These are phyloP conservation scores for Siphamia tubifer DNA, from an alignment of 2,113 vertebrate species.

Conservation along the genomic window DNA sequence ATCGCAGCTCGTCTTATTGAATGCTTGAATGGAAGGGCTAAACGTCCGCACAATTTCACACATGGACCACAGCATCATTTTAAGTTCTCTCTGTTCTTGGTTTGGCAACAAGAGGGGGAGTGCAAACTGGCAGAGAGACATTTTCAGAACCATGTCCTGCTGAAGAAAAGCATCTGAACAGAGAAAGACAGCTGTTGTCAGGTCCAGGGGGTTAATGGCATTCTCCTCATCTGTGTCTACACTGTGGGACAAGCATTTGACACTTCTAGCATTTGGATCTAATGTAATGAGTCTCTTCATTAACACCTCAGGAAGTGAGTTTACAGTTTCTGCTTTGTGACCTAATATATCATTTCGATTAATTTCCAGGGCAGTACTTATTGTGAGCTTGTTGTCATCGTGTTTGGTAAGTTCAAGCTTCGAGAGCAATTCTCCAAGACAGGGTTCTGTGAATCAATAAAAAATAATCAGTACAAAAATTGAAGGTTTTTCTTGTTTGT, in stretches of 20 bases:
- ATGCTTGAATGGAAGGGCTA: slow-evolving; percentile 8
- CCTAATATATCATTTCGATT: background rate
- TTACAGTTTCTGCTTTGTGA: background rate
- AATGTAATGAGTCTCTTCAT: slow-evolving; percentile 44
- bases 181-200: slow-evolving; percentile 74
- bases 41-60: slow-evolving; percentile 56
- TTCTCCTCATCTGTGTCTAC: background rate
- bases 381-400: slow-evolving; percentile 32
- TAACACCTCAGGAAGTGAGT: slow-evolving; percentile 26
- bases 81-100: slow-evolving; percentile 60
- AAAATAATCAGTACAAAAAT: too few relatives aligned
- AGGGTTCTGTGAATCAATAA: slow-evolving; percentile 30
- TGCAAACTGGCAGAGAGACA: slow-evolving; percentile 77
- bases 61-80: slow-evolving; percentile 75
- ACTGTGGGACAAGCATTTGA: background rate
- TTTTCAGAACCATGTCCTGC: slow-evolving; percentile 70
- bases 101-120: slow-evolving; percentile 78
- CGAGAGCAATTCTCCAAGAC: slow-evolving; percentile 10
- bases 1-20: slow-evolving; percentile 16
- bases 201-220: slow-evolving; percentile 68
- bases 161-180: slow-evolving; percentile 75
- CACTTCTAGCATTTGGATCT: slow-evolving; percentile 40
- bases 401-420: slow-evolving; percentile 23
- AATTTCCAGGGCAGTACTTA: slow-evolving; percentile 37
- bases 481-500: too few relatives aligned